Base-by-base conservation (phyloP, 2,888 invertebrate species). In the Capitulum mitella region DNA sequence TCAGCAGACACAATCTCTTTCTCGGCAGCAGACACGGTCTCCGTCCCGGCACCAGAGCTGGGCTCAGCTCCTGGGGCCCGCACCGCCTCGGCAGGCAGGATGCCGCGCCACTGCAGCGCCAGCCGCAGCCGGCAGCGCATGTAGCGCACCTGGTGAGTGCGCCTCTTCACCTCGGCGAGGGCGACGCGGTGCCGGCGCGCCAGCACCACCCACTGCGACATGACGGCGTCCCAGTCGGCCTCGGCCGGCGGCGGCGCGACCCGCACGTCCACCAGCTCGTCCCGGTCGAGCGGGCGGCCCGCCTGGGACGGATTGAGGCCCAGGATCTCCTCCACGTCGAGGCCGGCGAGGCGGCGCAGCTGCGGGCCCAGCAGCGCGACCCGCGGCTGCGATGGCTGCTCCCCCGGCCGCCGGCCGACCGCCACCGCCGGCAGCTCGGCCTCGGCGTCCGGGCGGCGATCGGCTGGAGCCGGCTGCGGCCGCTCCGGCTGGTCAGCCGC, bases 61-160 rank as follows among this genome's bases (percentile, higher is more conserved):
- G n/a, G 6, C 43, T 43, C 43, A 5, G 6, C 12, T 43, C 6
- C 43, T 43, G 43, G n/a, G n/a, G n/a, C n/a, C n/a, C n/a, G 43
- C 43, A 43, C 43, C 43, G 43, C 43, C 43, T 43, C n/a, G n/a
- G 58, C n/a, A n/a, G 58, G 58, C n/a, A 58, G 58, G n/a, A 58
- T n/a, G 0, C 58, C n/a, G n/a, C 58, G 58, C n/a, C 10, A 8
- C n/a, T n/a, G n/a, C n/a, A 58, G 29, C n/a, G 58, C 58, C 58
- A 12, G n/a, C n/a, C 58, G n/a, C 58, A 58, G 58, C 58, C 58
- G n/a, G 10, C 10, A 2, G n/a, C 58, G 58, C 2, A 58, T n/a
- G 58, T 58, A 58, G n/a, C 58, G 58, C 58, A 58, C 58, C 58
- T 58, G 58, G 58, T 58, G 58, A 29, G 58, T 29, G 58, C 58